phyloP scores from a whole-genome alignment of 30 jellyfish, hydroid and myxozoan species.

The Nemopilema nomurai region DNA sequence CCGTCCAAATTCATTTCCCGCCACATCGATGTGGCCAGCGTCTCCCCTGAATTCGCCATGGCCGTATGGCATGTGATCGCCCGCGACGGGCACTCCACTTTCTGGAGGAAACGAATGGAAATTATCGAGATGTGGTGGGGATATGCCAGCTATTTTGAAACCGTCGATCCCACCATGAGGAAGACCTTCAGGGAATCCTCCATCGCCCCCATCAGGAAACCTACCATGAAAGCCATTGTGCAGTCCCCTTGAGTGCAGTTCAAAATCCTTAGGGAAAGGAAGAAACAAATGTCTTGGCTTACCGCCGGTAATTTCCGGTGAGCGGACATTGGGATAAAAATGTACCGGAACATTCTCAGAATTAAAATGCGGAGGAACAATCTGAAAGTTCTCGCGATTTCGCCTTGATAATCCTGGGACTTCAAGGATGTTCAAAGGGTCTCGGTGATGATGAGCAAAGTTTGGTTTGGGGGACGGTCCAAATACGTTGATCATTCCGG shows the following conservation, averaged over 20 bases:
- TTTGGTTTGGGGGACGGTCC: constrained; percentile 93
- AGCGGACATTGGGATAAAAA: constrained; percentile 59
- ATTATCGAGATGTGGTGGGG: constrained; percentile 7
- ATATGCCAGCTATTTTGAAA: not conserved
- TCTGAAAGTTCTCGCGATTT: constrained; percentile 49
- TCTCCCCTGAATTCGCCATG: not conserved
- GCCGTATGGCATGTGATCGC: not conserved
- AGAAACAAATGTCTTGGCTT: constrained; percentile 76
- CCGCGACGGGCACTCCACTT: constrained; percentile 23
- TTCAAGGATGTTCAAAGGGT: constrained; percentile 88
- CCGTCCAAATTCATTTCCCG: constrained; percentile 52
- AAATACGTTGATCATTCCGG: constrained; percentile 93
- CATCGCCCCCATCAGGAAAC: constrained; percentile 6
- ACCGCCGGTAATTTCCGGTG: constrained; percentile 77
- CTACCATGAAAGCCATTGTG: constrained; percentile 45
- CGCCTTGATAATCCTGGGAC: constrained; percentile 81
- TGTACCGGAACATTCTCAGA: constrained; percentile 62
- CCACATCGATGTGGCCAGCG: constrained; percentile 27
- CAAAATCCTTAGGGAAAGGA: constrained; percentile 60
- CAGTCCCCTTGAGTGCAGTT: constrained; percentile 47
- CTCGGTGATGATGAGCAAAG: constrained; percentile 58
- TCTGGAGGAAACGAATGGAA: constrained; percentile 26
- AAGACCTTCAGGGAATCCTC: constrained; percentile 28
- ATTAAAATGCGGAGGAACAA: constrained; percentile 63
- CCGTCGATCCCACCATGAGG: constrained; percentile 5